These are phyloP conservation scores for Diceros bicornis DNA, from an alignment of 2,797 vertebrate genomes.

Conservation along the genomic window DNA sequence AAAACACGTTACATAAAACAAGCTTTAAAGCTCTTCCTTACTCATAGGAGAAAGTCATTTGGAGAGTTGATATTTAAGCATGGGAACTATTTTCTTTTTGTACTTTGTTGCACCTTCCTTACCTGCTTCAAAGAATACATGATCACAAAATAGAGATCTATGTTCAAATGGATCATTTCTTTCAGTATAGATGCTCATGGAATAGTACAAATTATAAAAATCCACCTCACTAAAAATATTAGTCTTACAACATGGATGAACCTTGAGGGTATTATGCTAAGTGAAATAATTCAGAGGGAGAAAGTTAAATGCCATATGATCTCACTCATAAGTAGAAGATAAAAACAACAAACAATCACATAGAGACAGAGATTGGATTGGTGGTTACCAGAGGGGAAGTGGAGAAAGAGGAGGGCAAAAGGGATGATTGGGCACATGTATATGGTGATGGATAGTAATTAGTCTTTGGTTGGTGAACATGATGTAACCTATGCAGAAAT, in stretches of 20 bases:
- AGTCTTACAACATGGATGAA: neutral
- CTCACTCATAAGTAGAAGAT: too few species aligned
- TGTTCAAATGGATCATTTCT: neutral
- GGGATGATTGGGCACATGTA: too few species aligned
- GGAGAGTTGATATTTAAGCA: neutral
- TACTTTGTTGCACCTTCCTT: neutral
- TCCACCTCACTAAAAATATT: neutral
- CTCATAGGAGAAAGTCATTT: neutral
- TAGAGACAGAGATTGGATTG: too few species aligned
- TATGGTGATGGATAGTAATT: too few species aligned
- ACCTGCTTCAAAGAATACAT: neutral
- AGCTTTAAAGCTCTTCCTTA: neutral
- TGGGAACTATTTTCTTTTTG: neutral
- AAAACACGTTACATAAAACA: neutral
- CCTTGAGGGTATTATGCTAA: too few species aligned
- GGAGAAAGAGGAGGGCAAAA: too few species aligned
- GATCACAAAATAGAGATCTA: neutral
- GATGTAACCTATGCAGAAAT: too few species aligned
- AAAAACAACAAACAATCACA: too few species aligned
- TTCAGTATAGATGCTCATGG: neutral
- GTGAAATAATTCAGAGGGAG: too few species aligned
- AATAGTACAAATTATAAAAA: neutral
- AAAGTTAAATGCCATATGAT: too few species aligned
- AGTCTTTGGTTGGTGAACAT: too few species aligned
- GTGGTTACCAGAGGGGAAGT: too few species aligned